Base-by-base conservation (phyloP, 2,797 vertebrate genomes). In the Vespertilio murinus region DNA sequence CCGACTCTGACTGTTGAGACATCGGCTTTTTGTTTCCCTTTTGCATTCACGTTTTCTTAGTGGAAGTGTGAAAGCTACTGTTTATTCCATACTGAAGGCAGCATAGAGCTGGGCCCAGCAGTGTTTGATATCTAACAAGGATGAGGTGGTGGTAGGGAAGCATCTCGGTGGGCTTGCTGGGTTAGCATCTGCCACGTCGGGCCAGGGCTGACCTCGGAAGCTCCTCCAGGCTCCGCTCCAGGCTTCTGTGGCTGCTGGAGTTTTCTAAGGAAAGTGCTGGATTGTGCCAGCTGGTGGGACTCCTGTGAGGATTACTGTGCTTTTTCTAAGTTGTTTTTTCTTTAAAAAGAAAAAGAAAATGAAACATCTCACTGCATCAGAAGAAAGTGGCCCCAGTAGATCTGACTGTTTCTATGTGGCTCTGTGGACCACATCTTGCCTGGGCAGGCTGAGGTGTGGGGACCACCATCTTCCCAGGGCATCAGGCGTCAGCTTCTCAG, bases 401-500 rank as follows among this genome's bases (percentile, higher is more conserved):
- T 16, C 1, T 0, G 42, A 11, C 2, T 0, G 8, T 23, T 16
- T 8, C 82, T 33, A 1, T 0, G 0, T 16, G 47, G 47, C 38
- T 9, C 38, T 59, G 47, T 3, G 1, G 33, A 17, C 40, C 2
- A 0, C 75, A 11, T 22, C 49, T 23, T 3, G 35, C 56, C 35
- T 2, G 3, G 1, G 8, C 42, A 16, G 6, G 35, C 86, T 9
- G 0, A 6, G 54, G 65, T n/a, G 3, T 20, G 38, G 56, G n/a
- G 45, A 47, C 18, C 59, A 0, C 16, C 5, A 0, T 8, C 70
- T 18, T 12, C 59, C 22, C 18, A 2, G 49, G 18, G 47, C 59
- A 0, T 49, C 1, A 0, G 54, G 2, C 1, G 1, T 33, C 7
- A 2, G 47, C 52, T 5, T 30, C 54, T 10, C 12, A 0, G 5